phyloP scores from a whole-genome alignment of 2,797 vertebrate genomes.

The Lutjanus argentimaculatus region DNA sequence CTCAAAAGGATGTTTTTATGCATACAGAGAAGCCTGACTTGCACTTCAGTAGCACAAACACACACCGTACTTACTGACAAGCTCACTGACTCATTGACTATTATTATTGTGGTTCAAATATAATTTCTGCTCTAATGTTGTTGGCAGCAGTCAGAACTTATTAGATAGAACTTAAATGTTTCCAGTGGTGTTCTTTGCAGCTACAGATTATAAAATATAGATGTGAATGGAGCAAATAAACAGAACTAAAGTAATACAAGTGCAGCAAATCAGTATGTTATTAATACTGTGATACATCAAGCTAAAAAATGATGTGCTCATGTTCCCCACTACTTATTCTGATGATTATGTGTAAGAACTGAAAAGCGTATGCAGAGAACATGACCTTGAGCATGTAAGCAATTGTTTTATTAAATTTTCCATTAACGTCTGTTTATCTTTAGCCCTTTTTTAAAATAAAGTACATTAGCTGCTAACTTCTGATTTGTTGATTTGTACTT shows the following conservation, averaged over 20 bases:
- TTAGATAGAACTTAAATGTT: background rate
- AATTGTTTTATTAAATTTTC: too few relatives aligned
- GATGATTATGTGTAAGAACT: background rate
- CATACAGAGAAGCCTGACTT: too few relatives aligned
- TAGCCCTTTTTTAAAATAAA: background rate
- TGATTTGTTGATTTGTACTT: background rate
- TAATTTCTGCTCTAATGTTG: background rate
- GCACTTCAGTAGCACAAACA: too few relatives aligned
- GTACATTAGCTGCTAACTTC: background rate
- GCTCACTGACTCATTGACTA: too few relatives aligned
- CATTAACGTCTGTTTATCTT: background rate
- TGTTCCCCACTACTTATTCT: background rate
- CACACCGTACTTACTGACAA: too few relatives aligned
- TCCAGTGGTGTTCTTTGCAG: background rate
- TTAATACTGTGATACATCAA: background rate
- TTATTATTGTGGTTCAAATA: too few relatives aligned
- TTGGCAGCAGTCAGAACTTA: background rate
- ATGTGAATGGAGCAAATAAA: background rate
- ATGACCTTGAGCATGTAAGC: too few relatives aligned
- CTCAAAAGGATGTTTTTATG: too few relatives aligned
- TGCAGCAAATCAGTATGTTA: background rate
- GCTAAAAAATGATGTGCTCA: background rate
- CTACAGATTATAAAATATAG: background rate
- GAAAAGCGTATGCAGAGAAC: background rate
- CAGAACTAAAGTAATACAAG: background rate